Conservation (phyloP, 1,140 invertebrate species). For the Aphelinus certus region DNA sequence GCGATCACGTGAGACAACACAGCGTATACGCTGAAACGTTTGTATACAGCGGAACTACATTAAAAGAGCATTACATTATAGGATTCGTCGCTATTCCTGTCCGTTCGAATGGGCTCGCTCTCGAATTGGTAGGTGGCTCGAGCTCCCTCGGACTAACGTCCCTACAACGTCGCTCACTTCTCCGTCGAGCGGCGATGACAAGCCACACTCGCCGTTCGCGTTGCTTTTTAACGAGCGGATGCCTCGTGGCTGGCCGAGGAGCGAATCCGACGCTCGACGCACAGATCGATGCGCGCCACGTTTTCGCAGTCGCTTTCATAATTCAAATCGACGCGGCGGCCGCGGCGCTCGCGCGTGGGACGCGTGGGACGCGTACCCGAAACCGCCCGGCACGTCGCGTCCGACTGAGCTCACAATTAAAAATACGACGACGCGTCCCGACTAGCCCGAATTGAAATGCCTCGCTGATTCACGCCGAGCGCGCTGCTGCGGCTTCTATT, state of each 20-base stretch:
- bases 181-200: too few relatives aligned
- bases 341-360: conserved; percentile 14
- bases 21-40: too few relatives aligned
- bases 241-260: too few relatives aligned
- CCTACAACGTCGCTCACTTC: too few relatives aligned
- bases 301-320: conserved; percentile 57
- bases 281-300: conserved; percentile 48
- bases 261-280: too few relatives aligned
- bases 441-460: conserved; percentile 44
- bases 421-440: conserved; percentile 43
- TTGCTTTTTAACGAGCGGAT: conserved; percentile 8
- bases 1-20: too few relatives aligned
- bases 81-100: too few relatives aligned
- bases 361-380: not conserved
- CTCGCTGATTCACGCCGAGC: not conserved
- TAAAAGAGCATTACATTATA: conserved; percentile 3
- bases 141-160: not conserved
- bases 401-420: conserved; percentile 49
- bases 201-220: too few relatives aligned
- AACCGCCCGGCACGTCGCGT: not conserved
- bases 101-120: too few relatives aligned
- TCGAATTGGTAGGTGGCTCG: too few relatives aligned
- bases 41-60: conserved; percentile 10
- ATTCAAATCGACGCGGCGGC: conserved; percentile 49
- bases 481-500: too few relatives aligned